Percentiles rank a stretch among this genome's conserved stretches.
Evolutionary conservation across 64 coral and sea anemone genomes (phyloP).

Genomic region (Dendrophyllia cribrosa): DNA sequence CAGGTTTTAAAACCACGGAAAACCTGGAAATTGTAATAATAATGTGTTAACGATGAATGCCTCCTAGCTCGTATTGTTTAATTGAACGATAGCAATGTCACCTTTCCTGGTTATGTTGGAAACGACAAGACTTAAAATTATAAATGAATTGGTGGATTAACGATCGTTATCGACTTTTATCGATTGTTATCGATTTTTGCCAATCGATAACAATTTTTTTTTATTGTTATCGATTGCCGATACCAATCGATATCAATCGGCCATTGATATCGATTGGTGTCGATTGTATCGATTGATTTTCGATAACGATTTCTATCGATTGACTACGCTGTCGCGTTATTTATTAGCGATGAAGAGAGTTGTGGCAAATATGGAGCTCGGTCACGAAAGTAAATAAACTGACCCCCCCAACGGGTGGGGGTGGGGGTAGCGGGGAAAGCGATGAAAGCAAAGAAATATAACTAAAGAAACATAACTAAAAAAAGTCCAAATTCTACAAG

Average conservation of each 20-base stretch:
- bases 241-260: neutral
- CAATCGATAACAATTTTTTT: constrained; percentile 6
- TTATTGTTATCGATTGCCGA: constrained; percentile 1
- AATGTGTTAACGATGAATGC: too few relatives aligned
- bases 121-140: too few relatives aligned
- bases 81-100: neutral
- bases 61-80: constrained; percentile 1
- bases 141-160: neutral
- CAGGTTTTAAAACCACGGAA: neutral
- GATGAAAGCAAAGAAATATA: too few relatives aligned
- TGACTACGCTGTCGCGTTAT: too few relatives aligned
- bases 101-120: neutral
- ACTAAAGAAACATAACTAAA: too few relatives aligned
- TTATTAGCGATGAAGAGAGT: too few relatives aligned
- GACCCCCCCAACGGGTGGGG: too few relatives aligned
- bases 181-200: neutral
- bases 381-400: too few relatives aligned
- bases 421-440: too few relatives aligned
- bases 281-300: neutral
- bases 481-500: too few relatives aligned
- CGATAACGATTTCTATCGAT: neutral
- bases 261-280: neutral
- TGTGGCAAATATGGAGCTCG: too few relatives aligned
- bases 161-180: neutral
- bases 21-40: neutral